phyloP scores from a whole-genome alignment of 2,113 vertebrate genomes.

The Pagrus major region DNA sequence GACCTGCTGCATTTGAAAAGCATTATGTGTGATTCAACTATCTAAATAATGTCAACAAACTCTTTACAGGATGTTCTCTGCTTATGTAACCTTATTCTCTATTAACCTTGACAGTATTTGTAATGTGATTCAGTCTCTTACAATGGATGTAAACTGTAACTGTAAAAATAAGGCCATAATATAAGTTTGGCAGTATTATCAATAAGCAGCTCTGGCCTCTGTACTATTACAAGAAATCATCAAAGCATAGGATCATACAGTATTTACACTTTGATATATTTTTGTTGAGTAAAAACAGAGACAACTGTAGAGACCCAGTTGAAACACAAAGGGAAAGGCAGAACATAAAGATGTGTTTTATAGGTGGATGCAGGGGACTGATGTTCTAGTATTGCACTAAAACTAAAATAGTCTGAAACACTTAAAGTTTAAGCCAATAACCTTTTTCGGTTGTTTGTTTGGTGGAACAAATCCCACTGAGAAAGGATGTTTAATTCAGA shows the following conservation, averaged over 20 bases:
- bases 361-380: not conserved
- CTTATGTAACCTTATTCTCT: slow-evolving; percentile 5
- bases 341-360: not conserved
- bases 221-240: not conserved
- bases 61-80: slow-evolving; percentile 15
- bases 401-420: not conserved
- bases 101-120: not conserved
- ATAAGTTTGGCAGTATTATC: not conserved
- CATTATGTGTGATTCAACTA: not conserved
- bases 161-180: not conserved
- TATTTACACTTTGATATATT: not conserved
- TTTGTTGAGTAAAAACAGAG: not conserved
- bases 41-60: not conserved
- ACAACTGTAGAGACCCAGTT: not conserved
- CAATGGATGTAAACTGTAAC: not conserved
- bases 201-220: not conserved
- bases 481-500: not conserved
- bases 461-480: not conserved
- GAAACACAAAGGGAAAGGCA: not conserved
- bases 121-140: not conserved
- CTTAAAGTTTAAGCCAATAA: not conserved
- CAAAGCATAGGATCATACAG: not conserved
- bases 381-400: not conserved
- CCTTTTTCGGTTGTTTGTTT: not conserved
- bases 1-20: slow-evolving; percentile 3